Base-by-base conservation (phyloP, 1,140 invertebrate genomes). In the Drosophila ananassae region DNA sequence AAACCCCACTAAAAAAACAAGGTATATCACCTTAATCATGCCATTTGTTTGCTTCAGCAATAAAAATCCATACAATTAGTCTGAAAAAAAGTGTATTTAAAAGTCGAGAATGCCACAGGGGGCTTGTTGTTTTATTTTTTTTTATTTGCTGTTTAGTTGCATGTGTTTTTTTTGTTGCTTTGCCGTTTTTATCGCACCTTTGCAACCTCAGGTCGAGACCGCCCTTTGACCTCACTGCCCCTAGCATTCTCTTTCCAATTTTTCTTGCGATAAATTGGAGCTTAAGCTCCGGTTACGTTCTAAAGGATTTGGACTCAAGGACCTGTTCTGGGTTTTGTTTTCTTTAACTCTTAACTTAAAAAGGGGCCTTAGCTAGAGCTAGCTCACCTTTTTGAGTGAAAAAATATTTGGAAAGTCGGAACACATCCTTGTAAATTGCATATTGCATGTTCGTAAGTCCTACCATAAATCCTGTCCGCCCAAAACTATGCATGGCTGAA, bases 171-270 rank as follows among this genome's bases (percentile, higher is more conserved):
- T 64, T 74, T 22, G 17, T 41, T 50, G 17, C 55, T 54, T 57
- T 44, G 48, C 56, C 24, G 47, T 57, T 75, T 71, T 74, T 75
- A 75, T 75, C 72, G 72, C 72, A 75, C 72, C 72, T 75, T 75
- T 24, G 64, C 52, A 57, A 50, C 51, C 64, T 58, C 53, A 46
- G 53, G 53, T 25, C 60, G 60, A 46, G 9, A 9, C 66, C 66
- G 24, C 63, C 67, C 64, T 39, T 67, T 67, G 63, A 67, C 63
- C 32, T 58, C 21, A 17, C 30, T 28, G 6, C 2, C 7, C 3
- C 7, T 2, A 17, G 0, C 17, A 17, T 30, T 13, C 13, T 3
- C 25, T 41, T 39, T 22, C 25, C n/a, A 32, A 32, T 37, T 47
- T 69, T 12, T 21, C n/a, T 1, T 34, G 64, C 67, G 32, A 69